Conservation (phyloP, 2,797 vertebrate genomes). For the Bradypodion ventrale region DNA sequence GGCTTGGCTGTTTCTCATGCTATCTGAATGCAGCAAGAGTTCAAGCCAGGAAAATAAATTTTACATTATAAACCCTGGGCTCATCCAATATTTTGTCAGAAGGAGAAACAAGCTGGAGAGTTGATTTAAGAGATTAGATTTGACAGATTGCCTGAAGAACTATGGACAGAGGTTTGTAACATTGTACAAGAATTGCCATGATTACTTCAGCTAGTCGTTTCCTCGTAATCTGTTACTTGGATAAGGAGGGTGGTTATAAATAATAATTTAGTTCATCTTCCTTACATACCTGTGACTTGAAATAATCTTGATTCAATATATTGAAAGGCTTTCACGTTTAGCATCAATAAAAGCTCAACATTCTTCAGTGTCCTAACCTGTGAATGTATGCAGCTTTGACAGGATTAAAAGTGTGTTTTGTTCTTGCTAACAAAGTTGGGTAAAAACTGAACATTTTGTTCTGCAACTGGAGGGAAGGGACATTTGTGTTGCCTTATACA, state of each 20-base stretch:
- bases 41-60: no score
- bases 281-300: constrained; percentile 5
- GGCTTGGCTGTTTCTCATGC: no score
- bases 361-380: neutral
- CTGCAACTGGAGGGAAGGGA: neutral
- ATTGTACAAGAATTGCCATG: no score
- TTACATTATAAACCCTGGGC: no score
- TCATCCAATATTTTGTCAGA: no score
- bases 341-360: constrained; percentile 6
- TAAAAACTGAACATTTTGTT: neutral
- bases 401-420: fast-evolving
- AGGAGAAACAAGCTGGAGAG: no score
- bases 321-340: neutral
- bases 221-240: neutral
- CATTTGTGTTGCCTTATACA: neutral
- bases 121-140: no score
- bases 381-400: neutral
- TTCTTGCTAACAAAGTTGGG: fast-evolving
- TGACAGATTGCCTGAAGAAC: no score
- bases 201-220: neutral
- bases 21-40: no score
- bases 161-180: no score
- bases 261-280: neutral
- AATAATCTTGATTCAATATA: neutral
- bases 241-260: no score